Conservation (phyloP, 1,140 invertebrate genomes). For the Holotrichia oblita region DNA sequence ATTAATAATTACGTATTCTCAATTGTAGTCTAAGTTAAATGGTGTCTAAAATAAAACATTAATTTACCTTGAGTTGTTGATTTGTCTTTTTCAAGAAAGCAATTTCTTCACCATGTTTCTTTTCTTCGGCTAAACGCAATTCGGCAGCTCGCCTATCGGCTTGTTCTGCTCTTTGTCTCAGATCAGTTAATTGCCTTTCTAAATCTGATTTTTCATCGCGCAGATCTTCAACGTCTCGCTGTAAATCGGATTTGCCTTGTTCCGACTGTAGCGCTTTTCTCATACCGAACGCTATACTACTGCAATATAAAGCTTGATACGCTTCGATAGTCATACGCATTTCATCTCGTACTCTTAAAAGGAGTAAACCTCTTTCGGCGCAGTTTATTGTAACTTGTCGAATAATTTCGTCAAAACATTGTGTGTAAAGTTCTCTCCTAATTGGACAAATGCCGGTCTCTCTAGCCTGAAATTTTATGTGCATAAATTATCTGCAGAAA, state of each 20-base stretch:
- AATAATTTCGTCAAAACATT: constrained; percentile 96
- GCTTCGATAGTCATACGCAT: constrained; percentile 95
- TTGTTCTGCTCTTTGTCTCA: constrained; percentile 86
- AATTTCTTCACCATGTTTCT: constrained; percentile 91
- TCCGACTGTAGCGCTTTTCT: constrained; percentile 92
- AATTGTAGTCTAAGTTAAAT: no score
- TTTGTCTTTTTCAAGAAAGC: constrained; percentile 93
- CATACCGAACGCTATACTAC: constrained; percentile 97
- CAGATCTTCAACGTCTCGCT: constrained; percentile 63
- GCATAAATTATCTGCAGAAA: no score
- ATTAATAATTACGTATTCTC: no score
- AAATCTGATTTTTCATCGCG: constrained; percentile 75
- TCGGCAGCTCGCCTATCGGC: constrained; percentile 86
- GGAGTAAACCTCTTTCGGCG: constrained; percentile 92
- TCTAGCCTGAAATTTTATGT: constrained; percentile 68
- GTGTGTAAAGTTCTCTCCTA: constrained; percentile 91
- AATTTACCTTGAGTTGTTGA: constrained; percentile 85
- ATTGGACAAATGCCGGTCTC: constrained; percentile 98
- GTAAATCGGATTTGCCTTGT: constrained; percentile 78
- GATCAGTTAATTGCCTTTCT: constrained; percentile 81
- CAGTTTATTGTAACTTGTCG: constrained; percentile 97
- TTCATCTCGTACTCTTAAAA: constrained; percentile 94
- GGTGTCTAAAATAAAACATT: neutral
- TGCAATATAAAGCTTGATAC: constrained; percentile 94
- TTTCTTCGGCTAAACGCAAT: constrained; percentile 84